Conservation (phyloP, 1,140 invertebrate genomes). For the Formica selysi region DNA sequence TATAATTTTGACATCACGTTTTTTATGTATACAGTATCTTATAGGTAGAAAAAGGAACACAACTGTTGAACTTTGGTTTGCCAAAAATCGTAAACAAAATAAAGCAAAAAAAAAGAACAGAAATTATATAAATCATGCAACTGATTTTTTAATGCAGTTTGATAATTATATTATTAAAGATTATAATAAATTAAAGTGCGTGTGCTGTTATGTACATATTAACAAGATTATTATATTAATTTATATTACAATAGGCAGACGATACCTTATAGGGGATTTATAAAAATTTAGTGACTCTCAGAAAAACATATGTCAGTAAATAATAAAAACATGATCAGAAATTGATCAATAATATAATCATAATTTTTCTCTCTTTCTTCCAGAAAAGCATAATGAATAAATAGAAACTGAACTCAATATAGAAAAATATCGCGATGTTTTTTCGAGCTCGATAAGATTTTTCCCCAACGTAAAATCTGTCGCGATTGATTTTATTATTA, state of each 20-base stretch:
- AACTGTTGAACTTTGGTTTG: background rate
- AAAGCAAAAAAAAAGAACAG: background rate
- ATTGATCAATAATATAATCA: background rate
- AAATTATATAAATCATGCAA: background rate
- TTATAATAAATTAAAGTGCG: background rate
- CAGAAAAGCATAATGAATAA: background rate
- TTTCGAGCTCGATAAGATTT: background rate
- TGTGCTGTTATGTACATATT: background rate
- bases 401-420: background rate
- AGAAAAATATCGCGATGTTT: background rate
- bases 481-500: background rate
- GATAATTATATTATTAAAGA: background rate
- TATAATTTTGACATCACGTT: background rate
- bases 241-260: background rate
- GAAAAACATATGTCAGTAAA: background rate
- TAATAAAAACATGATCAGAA: background rate
- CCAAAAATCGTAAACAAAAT: background rate
- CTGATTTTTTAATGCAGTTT: background rate
- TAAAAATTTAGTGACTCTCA: too few species aligned
- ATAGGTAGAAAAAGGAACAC: background rate
- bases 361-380: background rate
- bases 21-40: background rate
- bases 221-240: constrained; percentile 28
- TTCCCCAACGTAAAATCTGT: too few species aligned
- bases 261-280: background rate